phyloP scores from a whole-genome alignment of 2,888 invertebrate genomes.

The Homarus gammarus region DNA sequence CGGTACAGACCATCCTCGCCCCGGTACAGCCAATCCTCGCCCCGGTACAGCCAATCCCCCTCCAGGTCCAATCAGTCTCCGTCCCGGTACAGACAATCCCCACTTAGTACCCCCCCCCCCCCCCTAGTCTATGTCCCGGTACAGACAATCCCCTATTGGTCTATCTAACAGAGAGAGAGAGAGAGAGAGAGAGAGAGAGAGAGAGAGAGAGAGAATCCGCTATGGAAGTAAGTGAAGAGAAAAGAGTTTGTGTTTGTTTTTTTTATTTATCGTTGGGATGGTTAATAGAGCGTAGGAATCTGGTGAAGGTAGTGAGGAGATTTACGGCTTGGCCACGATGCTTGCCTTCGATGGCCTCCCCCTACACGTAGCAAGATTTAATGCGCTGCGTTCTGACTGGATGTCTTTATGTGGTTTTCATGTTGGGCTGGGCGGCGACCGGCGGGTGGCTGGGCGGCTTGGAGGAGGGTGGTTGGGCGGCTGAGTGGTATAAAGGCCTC shows the following conservation, averaged over 20 bases:
- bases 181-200: background rate
- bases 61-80: background rate
- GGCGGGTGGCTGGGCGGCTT: background rate
- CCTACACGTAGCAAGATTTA: background rate
- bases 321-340: background rate
- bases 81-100: background rate
- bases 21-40: background rate
- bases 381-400: background rate
- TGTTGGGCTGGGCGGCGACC: background rate
- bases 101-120: too few relatives aligned
- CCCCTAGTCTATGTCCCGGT: too few relatives aligned
- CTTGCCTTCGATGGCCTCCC: background rate
- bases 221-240: background rate
- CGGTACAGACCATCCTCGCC: background rate
- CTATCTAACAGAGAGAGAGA: background rate
- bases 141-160: background rate
- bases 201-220: background rate
- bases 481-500: too few relatives aligned
- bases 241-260: too few relatives aligned
- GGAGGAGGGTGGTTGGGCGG: background rate
- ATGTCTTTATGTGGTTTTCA: background rate
- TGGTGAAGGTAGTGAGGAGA: background rate
- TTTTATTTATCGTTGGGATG: conserved; percentile 7
- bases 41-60: too few relatives aligned
- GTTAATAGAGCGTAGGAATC: conserved; percentile 21